Percentiles rank a stretch among this genome's conserved stretches.
Evolutionary conservation across 2,113 vertebrate species (phyloP).

Genomic region (Polypterus bichir): DNA sequence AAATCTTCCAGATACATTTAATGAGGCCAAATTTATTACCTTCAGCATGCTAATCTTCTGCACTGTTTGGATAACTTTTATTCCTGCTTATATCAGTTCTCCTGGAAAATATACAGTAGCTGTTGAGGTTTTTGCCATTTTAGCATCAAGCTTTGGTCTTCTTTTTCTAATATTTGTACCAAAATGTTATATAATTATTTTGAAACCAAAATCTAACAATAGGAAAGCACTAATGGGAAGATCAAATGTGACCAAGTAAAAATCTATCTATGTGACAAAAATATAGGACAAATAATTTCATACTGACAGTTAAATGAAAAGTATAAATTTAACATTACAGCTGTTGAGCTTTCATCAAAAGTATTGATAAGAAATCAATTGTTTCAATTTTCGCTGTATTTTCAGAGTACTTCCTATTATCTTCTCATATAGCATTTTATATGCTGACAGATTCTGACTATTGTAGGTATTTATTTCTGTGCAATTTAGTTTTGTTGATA

Average conservation of each 20-base stretch:
- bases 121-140: conserved; percentile 47
- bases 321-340: too few species aligned
- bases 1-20: conserved; percentile 37
- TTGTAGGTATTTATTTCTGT: too few species aligned
- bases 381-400: too few species aligned
- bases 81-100: conserved; percentile 46
- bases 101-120: conserved; percentile 46
- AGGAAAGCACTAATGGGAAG: conserved; percentile 39
- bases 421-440: too few species aligned
- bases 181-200: conserved; percentile 47
- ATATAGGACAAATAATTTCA: too few species aligned
- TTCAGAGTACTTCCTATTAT: too few species aligned
- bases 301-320: too few species aligned
- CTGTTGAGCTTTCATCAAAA: too few species aligned
- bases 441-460: too few species aligned
- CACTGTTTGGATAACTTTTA: conserved; percentile 42
- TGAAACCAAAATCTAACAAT: conserved; percentile 44
- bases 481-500: too few species aligned
- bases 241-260: conserved; percentile 13
- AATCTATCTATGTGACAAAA: too few species aligned
- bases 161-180: conserved; percentile 41
- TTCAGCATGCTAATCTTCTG: conserved; percentile 55
- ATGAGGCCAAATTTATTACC: conserved; percentile 42
- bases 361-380: too few species aligned
- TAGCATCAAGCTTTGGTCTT: conserved; percentile 51